Conservation (phyloP, 2,797 vertebrate genomes). For the Scolopax bukidnonensis region DNA sequence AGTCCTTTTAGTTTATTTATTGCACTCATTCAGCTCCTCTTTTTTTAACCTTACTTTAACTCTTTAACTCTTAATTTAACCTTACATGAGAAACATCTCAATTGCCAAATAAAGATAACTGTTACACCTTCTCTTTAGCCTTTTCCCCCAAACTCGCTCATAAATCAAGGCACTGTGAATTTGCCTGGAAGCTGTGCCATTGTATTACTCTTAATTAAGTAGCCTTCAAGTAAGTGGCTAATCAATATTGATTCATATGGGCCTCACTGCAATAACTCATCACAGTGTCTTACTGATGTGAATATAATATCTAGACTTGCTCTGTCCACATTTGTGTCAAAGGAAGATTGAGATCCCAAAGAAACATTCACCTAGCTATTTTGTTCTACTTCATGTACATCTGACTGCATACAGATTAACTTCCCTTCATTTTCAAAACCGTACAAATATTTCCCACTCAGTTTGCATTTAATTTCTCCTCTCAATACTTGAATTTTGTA, state of each 20-base stretch:
- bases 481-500: neutral
- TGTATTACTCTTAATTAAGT: neutral
- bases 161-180: neutral
- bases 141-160: neutral
- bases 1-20: neutral
- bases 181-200: neutral
- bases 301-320: neutral
- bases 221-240: neutral
- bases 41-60: neutral
- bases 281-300: neutral
- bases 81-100: neutral
- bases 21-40: neutral
- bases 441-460: neutral
- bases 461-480: neutral
- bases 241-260: neutral
- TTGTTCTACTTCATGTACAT: neutral
- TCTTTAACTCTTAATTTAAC: neutral
- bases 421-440: neutral
- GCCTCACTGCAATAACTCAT: neutral
- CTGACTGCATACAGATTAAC: neutral
- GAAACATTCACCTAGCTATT: neutral
- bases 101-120: neutral
- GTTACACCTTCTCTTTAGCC: neutral
- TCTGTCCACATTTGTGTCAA: neutral
- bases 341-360: neutral